Evolutionary conservation across 2,797 vertebrate species (phyloP).

Genomic region (Mus minutoides): DNA sequence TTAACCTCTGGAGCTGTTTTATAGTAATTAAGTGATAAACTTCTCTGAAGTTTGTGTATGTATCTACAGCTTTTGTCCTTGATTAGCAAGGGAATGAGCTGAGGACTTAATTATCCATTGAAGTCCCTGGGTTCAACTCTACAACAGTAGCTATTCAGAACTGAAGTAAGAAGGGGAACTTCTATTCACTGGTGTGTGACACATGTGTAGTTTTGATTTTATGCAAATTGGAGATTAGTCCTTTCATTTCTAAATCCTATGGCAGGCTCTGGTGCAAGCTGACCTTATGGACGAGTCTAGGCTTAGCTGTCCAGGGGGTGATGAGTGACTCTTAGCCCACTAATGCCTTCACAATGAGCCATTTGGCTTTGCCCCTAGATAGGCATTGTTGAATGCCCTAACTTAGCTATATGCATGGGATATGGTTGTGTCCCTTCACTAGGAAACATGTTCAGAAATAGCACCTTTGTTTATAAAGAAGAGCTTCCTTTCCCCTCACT

Average conservation of each 20-base stretch:
- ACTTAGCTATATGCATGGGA: neutral
- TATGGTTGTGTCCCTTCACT: neutral
- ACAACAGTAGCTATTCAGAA: neutral
- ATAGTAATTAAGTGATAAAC: conserved; percentile 72
- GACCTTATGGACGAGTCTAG: neutral
- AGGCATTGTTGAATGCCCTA: neutral
- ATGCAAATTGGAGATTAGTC: neutral
- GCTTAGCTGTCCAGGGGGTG: neutral
- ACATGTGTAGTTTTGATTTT: neutral
- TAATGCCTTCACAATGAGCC: neutral
- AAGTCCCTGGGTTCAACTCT: conserved; percentile 31
- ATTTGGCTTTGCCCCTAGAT: neutral
- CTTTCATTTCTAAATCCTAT: neutral
- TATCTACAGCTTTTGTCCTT: conserved; percentile 50
- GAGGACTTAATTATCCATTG: conserved; percentile 60
- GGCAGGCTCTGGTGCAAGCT: neutral
- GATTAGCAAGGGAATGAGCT: conserved; percentile 62
- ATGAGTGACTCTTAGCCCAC: neutral
- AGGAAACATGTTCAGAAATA: neutral
- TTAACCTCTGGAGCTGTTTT: conserved; percentile 69
- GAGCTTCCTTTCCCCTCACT: neutral
- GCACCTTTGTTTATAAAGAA: neutral
- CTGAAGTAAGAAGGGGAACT: neutral
- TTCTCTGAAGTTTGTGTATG: conserved; percentile 40
- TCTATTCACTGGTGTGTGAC: neutral